A percentile compares a stretch with the other conserved stretches of the same genome.
Evolutionary conservation across 2,888 invertebrate genomes (phyloP).

Genomic region (Nomada goodeniana): DNA sequence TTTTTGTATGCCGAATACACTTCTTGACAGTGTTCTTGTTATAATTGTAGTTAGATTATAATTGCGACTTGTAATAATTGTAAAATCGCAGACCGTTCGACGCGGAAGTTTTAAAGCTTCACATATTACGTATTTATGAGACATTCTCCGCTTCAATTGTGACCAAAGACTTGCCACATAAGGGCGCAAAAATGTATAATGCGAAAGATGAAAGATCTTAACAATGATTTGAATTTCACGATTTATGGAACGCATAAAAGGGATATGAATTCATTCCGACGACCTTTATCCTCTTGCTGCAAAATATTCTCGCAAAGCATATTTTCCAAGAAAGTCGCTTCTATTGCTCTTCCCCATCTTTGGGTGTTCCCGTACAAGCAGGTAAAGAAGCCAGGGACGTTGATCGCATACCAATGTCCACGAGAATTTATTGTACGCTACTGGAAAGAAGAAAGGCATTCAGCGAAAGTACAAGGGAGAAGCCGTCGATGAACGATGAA

Average conservation of each 20-base stretch:
- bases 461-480: conserved; percentile 63
- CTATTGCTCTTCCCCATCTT: neutral
- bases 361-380: conserved; percentile 19
- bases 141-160: too few species aligned
- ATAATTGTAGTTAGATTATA: too few species aligned
- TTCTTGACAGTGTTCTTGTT: too few species aligned
- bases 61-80: too few species aligned
- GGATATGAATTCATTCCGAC: conserved; percentile 34
- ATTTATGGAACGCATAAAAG: conserved; percentile 26
- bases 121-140: too few species aligned
- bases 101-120: too few species aligned
- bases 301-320: conserved; percentile 46
- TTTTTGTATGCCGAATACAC: too few species aligned
- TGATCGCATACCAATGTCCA: conserved; percentile 74
- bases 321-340: conserved; percentile 48
- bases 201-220: conserved; percentile 52
- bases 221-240: conserved; percentile 41
- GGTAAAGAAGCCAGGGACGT: conserved; percentile 62
- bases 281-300: conserved; percentile 7
- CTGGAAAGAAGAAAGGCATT: conserved; percentile 57
- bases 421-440: conserved; percentile 71
- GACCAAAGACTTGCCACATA: too few species aligned
- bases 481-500: conserved; percentile 61
- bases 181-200: neutral
- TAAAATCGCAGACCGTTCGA: too few species aligned